A percentile compares a stretch with the other conserved stretches of the same genome.
Conservation (phyloP, 2,113 vertebrate species). For the Pandion haliaetus region DNA sequence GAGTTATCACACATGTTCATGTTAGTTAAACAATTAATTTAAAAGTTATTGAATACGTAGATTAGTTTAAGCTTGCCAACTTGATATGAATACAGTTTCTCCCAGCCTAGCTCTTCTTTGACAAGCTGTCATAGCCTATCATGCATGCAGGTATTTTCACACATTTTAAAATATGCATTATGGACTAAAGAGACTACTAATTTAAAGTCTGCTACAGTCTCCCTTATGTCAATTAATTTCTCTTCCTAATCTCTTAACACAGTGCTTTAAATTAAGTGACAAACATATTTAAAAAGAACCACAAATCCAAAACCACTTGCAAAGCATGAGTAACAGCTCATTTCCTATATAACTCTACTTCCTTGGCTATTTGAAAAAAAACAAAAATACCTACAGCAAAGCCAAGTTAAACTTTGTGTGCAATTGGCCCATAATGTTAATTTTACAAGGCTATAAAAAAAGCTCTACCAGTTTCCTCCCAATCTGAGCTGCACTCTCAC, state of each 20-base stretch:
- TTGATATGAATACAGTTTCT: background rate
- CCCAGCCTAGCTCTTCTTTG: background rate
- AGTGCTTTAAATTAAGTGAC: slow-evolving; percentile 6
- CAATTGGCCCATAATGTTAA: too few species aligned
- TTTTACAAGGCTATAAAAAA: slow-evolving; percentile 3
- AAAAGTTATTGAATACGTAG: background rate
- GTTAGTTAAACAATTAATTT: background rate
- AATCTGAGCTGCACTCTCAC: background rate
- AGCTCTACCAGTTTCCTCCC: background rate
- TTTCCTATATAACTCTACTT: background rate
- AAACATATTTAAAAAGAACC: background rate
- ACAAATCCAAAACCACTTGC: background rate
- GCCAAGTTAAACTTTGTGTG: too few species aligned
- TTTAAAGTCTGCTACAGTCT: slow-evolving; percentile 1
- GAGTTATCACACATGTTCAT: background rate
- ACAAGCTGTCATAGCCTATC: background rate
- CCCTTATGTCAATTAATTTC: background rate
- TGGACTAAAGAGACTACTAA: background rate
- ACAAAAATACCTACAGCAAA: background rate
- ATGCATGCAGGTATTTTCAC: slow-evolving; percentile 21
- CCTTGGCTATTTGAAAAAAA: background rate
- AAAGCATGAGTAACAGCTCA: slow-evolving; percentile 12
- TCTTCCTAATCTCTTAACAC: background rate
- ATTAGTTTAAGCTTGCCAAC: background rate
- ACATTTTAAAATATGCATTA: background rate